Percentiles rank a stretch among this genome's conserved stretches.
Conservation (phyloP, 1,140 invertebrate species). For the Plutomurus gul region DNA sequence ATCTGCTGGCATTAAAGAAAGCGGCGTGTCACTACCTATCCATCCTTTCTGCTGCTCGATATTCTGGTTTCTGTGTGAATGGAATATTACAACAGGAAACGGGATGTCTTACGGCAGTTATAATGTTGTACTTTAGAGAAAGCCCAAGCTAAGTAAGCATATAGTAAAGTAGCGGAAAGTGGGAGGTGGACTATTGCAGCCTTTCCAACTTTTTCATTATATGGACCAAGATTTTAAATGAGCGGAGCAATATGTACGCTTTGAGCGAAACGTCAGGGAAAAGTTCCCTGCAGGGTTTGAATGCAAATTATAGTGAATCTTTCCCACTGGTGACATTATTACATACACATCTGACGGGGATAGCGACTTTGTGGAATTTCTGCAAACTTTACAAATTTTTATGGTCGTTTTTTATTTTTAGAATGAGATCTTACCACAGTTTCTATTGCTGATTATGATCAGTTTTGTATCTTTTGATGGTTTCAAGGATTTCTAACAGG, state of each 20-base stretch:
- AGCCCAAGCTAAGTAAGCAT: background rate
- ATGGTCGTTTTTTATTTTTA: background rate
- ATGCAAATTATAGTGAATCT: background rate
- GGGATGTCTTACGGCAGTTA: background rate
- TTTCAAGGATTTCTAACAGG: too few relatives aligned
- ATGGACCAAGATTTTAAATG: background rate
- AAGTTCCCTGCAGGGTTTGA: slow-evolving; percentile 9
- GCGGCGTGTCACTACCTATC: too few relatives aligned
- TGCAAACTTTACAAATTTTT: background rate
- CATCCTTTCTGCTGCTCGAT: background rate
- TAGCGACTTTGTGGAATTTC: background rate
- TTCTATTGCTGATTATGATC: too few relatives aligned
- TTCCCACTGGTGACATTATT: background rate
- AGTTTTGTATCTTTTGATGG: too few relatives aligned
- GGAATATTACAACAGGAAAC: too few relatives aligned
- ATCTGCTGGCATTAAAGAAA: background rate
- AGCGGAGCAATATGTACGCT: background rate
- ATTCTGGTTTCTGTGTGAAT: slow-evolving; percentile 15
- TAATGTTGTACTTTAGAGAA: background rate
- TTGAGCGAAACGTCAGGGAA: background rate
- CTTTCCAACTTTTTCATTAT: background rate
- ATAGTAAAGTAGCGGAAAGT: background rate
- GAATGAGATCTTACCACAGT: background rate
- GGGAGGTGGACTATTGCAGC: background rate
- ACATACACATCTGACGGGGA: too few relatives aligned